phyloP scores from a whole-genome alignment of 2,113 vertebrate genomes.

The Lathamus discolor region DNA sequence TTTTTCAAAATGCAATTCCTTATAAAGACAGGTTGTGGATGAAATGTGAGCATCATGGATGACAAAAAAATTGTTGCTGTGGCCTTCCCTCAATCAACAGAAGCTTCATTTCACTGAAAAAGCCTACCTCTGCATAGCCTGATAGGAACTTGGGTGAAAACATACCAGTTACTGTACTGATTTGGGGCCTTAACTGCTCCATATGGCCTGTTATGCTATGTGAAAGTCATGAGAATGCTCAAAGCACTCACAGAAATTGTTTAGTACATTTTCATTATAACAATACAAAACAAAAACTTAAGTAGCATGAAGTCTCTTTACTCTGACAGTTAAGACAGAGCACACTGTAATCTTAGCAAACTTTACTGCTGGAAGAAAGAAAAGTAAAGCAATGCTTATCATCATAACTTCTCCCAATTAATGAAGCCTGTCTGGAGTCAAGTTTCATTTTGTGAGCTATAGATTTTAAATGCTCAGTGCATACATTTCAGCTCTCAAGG shows the following conservation, averaged over 20 bases:
- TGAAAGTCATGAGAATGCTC: neutral
- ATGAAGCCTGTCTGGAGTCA: conserved; percentile 64
- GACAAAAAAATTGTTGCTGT: fast-evolving
- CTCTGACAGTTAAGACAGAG: conserved; percentile 50
- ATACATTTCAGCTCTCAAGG: conserved; percentile 46
- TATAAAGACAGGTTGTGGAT: neutral
- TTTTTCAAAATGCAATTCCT: neutral
- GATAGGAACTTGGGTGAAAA: neutral
- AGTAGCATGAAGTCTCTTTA: conserved; percentile 23
- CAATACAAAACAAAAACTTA: neutral
- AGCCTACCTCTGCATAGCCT: neutral
- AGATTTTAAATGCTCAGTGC: conserved; percentile 14
- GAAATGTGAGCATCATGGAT: fast-evolving
- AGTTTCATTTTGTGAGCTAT: conserved; percentile 56
- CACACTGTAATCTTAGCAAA: conserved; percentile 47
- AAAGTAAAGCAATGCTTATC: conserved; percentile 66
- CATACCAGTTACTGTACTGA: neutral
- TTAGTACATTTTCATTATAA: neutral
- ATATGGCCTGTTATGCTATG: neutral
- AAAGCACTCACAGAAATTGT: neutral
- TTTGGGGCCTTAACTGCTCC: neutral
- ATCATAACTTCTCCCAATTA: conserved; percentile 60
- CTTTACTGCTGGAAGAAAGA: neutral
- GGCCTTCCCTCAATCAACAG: neutral
- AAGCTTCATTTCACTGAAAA: neutral